Base-by-base conservation (phyloP, 2,888 invertebrate genomes). In the Orchesella flavescens region DNA sequence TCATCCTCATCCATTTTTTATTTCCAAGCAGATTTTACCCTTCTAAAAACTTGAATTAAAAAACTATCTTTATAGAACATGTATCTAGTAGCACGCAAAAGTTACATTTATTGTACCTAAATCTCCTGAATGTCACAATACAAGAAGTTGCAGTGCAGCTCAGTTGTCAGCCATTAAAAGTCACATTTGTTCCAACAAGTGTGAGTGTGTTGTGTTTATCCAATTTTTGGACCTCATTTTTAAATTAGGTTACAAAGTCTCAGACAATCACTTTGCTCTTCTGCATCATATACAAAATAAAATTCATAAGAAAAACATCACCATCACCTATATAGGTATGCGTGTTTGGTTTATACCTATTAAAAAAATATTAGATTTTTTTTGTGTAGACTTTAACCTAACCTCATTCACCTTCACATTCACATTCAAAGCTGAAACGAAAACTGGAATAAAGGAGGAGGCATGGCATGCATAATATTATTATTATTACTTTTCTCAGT, bases 221-320 rank as follows among this genome's bases (percentile, higher is more conserved):
- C 23, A 24, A 23, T 63, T 63, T 63, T 63, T 63, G 24, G 24
- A 63, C 10, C 63, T 34, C 34, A 63, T 63, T 63, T 63, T 24
- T 63, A 63, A 63, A 24, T 63, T 63, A 63, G 63, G 63, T 63
- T 57, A 57, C 5, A 57, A 2, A 10, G 10, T 57, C n/a, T 57
- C 34, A 34, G 34, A 4, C 57, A 4, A 10, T 57, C 19, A 57
- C 34, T 34, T 34, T 34, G 34, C 34, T 34, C 34, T 34, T 34
- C 3, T 34, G 34, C 34, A 34, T 34, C 34, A 34, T 34, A 34
- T 34, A 34, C 34, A 34, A 34, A 7, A 34, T 7, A 34, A 34
- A 34, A 34, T 4, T 34, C 34, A 34, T 34, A 34, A 7, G 7
- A 2, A 7, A 34, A 34, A 2, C 7, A 34, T 34, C 34, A 34